These are phyloP conservation scores for Semaprochilodus insignis DNA, from an alignment of 2,797 vertebrate genomes.

Conservation along the genomic window DNA sequence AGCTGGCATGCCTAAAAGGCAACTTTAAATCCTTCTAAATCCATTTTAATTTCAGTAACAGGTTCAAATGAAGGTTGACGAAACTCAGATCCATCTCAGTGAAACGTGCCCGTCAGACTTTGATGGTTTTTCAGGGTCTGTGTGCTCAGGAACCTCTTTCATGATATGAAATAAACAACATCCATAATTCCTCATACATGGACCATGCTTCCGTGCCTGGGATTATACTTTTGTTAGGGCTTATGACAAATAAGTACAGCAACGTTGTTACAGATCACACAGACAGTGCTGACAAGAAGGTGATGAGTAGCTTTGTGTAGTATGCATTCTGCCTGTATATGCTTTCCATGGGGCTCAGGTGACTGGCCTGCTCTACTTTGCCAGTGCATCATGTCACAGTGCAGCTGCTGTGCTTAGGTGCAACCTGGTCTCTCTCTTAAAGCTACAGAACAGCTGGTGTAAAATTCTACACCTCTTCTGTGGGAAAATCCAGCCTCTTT, in stretches of 20 bases:
- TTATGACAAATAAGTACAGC: neutral
- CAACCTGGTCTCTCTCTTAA: neutral
- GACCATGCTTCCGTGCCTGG: neutral
- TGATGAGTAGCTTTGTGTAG: neutral
- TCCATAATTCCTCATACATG: too few species aligned
- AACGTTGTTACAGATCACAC: neutral
- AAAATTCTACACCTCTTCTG: neutral
- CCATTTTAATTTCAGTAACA: neutral
- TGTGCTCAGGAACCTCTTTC: neutral
- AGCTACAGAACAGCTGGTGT: neutral
- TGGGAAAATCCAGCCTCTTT: too few species aligned
- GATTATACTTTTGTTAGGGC: too few species aligned
- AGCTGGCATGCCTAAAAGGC: too few species aligned
- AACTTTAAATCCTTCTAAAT: too few species aligned
- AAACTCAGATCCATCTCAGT: neutral
- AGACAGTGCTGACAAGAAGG: neutral
- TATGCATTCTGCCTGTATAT: neutral
- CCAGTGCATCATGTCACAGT: neutral
- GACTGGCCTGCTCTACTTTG: neutral
- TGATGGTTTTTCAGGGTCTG: neutral
- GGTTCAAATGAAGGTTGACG: neutral
- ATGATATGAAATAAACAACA: neutral
- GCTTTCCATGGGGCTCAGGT: neutral
- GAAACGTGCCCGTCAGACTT: neutral
- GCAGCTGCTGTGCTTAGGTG: neutral